Evolutionary conservation across 1,140 invertebrate species (phyloP).

Genomic region (Zaprionus kolodkinae): DNA sequence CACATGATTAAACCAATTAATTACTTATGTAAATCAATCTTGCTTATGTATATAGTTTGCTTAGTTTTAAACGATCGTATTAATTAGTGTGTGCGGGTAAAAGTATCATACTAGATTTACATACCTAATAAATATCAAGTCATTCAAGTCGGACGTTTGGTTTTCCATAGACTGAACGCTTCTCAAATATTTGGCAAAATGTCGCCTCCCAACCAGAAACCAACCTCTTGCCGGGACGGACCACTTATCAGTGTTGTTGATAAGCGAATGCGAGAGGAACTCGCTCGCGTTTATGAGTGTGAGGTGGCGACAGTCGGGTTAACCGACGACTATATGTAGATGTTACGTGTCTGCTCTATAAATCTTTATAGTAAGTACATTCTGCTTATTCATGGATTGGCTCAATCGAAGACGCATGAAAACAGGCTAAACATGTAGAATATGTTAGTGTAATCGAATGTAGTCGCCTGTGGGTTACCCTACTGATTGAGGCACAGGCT

Average conservation of each 20-base stretch:
- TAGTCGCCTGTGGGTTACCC: neutral
- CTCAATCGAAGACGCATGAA: conserved; percentile 37
- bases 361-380: conserved; percentile 12
- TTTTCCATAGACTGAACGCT: conserved; percentile 25
- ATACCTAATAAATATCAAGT: conserved; percentile 13
- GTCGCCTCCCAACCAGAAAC: conserved; percentile 5
- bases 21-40: conserved; percentile 31
- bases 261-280: conserved; percentile 27
- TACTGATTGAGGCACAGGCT: neutral
- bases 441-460: neutral
- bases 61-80: conserved; percentile 10
- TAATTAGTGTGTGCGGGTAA: conserved; percentile 15
- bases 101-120: conserved; percentile 18
- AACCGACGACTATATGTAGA: conserved; percentile 7
- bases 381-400: conserved; percentile 14
- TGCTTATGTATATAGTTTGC: neutral
- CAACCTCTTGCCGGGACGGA: neutral
- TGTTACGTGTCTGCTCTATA: neutral
- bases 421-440: conserved; percentile 21
- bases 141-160: conserved; percentile 16
- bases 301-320: neutral
- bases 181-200: conserved; percentile 22
- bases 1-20: conserved; percentile 9
- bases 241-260: conserved; percentile 33
- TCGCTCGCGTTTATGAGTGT: neutral